These are phyloP conservation scores for Dynastes grantii DNA, from an alignment of 2,888 invertebrate species.

Conservation along the genomic window DNA sequence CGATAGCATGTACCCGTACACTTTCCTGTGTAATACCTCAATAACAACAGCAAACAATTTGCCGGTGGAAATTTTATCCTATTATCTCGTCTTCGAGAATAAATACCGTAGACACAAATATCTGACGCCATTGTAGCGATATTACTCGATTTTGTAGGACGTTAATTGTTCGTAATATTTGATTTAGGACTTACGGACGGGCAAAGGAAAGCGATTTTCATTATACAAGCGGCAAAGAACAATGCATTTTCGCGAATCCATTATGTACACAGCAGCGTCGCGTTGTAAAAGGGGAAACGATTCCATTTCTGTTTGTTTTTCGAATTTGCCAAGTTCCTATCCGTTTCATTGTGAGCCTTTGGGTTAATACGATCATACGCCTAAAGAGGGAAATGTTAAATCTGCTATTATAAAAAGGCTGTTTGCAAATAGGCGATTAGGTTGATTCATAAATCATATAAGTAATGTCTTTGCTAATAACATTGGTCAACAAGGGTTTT, in stretches of 20 bases:
- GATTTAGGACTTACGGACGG: constrained; percentile 27
- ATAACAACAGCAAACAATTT: background rate
- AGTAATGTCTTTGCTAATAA: no score
- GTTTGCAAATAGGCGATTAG: no score
- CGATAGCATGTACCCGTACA: no score
- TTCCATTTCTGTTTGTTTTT: constrained; percentile 22
- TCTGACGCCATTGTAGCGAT: constrained; percentile 21
- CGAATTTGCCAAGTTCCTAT: background rate
- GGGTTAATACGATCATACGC: background rate
- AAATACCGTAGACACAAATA: background rate
- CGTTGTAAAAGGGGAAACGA: background rate
- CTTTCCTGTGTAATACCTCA: no score
- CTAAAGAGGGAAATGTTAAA: background rate
- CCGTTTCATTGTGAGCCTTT: background rate
- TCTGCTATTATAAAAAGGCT: no score
- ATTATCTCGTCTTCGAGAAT: background rate
- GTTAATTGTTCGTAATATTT: constrained; percentile 37
- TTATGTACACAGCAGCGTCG: background rate
- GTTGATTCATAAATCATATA: no score
- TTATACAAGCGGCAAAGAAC: background rate
- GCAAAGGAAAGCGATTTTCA: constrained; percentile 9
- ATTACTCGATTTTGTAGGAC: constrained; percentile 13
- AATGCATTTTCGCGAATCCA: constrained; percentile 15
- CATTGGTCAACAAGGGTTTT: no score
- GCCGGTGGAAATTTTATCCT: background rate